Conservation (phyloP, 1,140 invertebrate species). For the Drosophila biarmipes region DNA sequence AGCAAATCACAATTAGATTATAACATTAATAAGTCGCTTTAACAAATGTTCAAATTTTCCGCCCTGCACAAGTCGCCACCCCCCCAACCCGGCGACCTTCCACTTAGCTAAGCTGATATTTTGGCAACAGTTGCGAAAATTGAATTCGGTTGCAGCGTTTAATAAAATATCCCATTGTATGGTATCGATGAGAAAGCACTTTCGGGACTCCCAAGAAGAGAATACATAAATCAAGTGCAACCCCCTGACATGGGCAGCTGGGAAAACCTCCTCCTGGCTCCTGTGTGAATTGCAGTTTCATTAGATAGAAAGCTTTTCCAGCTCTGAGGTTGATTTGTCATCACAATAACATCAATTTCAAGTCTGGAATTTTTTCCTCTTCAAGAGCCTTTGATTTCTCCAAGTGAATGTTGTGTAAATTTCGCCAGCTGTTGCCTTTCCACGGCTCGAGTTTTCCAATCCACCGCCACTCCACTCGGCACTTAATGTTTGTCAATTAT, state of each 20-base stretch:
- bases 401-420: conserved; percentile 40
- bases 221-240: conserved; percentile 74
- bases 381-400: conserved; percentile 46
- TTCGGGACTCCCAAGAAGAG: conserved; percentile 49
- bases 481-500: conserved; percentile 81
- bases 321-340: conserved; percentile 48
- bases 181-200: conserved; percentile 71
- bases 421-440: conserved; percentile 46
- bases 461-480: conserved; percentile 7
- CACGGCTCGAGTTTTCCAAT: conserved; percentile 1
- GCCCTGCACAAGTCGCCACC: conserved; percentile 12
- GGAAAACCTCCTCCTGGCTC: conserved; percentile 7
- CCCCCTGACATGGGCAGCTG: conserved; percentile 30
- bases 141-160: conserved; percentile 67
- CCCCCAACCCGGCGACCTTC: conserved; percentile 5
- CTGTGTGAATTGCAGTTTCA: conserved; percentile 62
- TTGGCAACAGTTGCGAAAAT: conserved; percentile 79
- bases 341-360: conserved; percentile 52
- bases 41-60: conserved; percentile 76
- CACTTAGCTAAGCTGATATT: conserved; percentile 49
- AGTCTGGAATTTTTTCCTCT: conserved; percentile 42
- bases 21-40: conserved; percentile 81
- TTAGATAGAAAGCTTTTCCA: conserved; percentile 74
- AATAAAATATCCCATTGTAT: conserved; percentile 54
- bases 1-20: conserved; percentile 78